These are phyloP conservation scores for Trachymyrmex septentrionalis DNA, from an alignment of 1,140 invertebrate species.

Conservation along the genomic window DNA sequence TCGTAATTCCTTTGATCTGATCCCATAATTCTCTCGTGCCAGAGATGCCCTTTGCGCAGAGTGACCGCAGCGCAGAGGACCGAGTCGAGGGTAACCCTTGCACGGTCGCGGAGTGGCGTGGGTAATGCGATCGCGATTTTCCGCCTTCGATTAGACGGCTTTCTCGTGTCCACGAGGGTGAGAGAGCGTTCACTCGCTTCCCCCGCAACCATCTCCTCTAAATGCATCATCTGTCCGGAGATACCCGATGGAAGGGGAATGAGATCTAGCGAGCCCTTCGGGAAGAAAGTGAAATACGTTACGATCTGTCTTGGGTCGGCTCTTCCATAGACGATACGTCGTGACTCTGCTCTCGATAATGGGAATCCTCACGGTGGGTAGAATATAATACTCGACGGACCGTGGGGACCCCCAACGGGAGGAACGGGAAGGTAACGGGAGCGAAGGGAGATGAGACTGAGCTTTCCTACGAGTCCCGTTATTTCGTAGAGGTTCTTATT, in stretches of 20 bases:
- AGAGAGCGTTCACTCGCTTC: conserved; percentile 14
- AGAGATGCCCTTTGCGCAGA: conserved; percentile 3
- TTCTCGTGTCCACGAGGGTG: conserved; percentile 55
- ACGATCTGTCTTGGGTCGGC: conserved; percentile 79
- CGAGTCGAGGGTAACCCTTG: not conserved
- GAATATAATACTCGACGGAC: conserved; percentile 79
- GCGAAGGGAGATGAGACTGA: conserved; percentile 66
- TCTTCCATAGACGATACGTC: conserved; percentile 82
- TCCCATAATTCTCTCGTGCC: conserved; percentile 23
- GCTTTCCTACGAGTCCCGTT: conserved; percentile 72
- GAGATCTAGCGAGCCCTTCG: conserved; percentile 76
- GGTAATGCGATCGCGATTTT: conserved; percentile 80
- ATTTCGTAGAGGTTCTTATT: conserved; percentile 75
- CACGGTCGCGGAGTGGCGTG: conserved; percentile 17
- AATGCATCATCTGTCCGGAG: conserved; percentile 62
- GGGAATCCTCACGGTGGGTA: conserved; percentile 81
- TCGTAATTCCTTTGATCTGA: not conserved
- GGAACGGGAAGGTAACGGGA: conserved; percentile 42
- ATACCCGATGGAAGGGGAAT: not conserved
- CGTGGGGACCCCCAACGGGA: conserved; percentile 68
- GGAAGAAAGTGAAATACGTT: conserved; percentile 85
- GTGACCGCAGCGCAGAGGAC: not conserved
- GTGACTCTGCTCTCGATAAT: conserved; percentile 84
- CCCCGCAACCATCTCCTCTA: conserved; percentile 35
- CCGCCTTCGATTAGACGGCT: conserved; percentile 81